Evolutionary conservation across 2,888 invertebrate species (phyloP), one percentile per base, ranked within the genome.

Genomic region (Meghimatium bilineatum): DNA sequence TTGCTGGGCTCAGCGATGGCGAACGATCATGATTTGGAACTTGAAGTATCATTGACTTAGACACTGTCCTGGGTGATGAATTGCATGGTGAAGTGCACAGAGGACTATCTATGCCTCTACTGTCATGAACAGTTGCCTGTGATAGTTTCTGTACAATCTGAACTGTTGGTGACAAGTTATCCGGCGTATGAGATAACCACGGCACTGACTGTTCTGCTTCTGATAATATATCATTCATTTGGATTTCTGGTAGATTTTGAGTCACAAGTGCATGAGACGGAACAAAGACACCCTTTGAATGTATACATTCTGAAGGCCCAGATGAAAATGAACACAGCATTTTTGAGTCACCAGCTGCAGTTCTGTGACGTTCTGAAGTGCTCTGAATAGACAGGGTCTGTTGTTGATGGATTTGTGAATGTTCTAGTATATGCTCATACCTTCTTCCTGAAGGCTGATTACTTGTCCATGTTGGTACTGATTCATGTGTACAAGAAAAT

Each of bases 121-220:
- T 77, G 72, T 83, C 84, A 44, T 80, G 80, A 8, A 84, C 84
- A 49, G 84, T 80, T 26, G 84, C 74, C 67, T 80, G 79, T 23
- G 84, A 79, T 1, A 84, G 80, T 74, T 67, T 84, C 69, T 84
- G 84, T 10, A 84, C 84, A 2, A 84, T 84, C 26, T 84, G 84
- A 36, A 84, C 84, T 10, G 84, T 84, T 12, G 84, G 84, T 52
- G 84, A 84, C 20, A 84, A 72, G 38, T 84, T 80, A 75, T 84
- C 84, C 1, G 84, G 84, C 29, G 84, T 84, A 67, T 80, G 74
- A 29, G 84, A 80, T 32, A 84, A 56, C 84, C 84, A 84, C 1
- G 84, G 84, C 10, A 74, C 80, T n/a, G 76, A 44, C 34, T 66
- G 74, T n/a, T 77, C 77, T 29, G 52, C 67, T 67, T 76, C 76